Base-by-base conservation (phyloP, 2,888 invertebrate genomes). In the Microdon myrmicae region DNA sequence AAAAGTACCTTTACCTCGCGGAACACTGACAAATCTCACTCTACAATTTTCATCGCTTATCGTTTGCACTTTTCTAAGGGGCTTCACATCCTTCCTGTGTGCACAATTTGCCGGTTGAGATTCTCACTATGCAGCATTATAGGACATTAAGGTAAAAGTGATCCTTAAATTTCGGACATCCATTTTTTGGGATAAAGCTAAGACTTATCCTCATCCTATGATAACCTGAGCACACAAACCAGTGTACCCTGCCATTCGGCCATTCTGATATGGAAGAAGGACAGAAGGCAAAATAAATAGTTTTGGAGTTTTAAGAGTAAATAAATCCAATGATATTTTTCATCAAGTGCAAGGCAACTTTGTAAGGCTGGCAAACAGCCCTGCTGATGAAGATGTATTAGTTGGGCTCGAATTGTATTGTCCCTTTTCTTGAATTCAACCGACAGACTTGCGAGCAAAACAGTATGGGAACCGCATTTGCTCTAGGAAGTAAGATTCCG, bases 141-240 rank as follows among this genome's bases (percentile, higher is more conserved):
- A 41, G 49, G 39, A 64, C 47, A 58, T 64, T 58, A 64, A 47
- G 64, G 64, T 58, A 64, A 58, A 51, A 64, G 64, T 51, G 51
- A 58, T 64, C 41, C 64, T 64, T 64, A 58, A 64, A 64, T 64
- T 64, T 64, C 58, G 58, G 64, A 64, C 64, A 64, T 64, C 37
- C 58, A 64, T 64, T 64, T 64, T 64, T 64, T 51, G 64, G 64
- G 64, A 64, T 64, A 64, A 64, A 47, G 45, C 58, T 16, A 56
- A 58, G 64, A 64, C 58, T 64, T 64, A 64, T 64, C 47, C 58
- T 32, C 43, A 51, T 47, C 58, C 58, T 41, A 64, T 58, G 64
- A 64, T 64, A 64, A 58, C 64, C 49, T 51, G 38, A 32, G 35
- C 37, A 49, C 49, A 25, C 41, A 25, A 13, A 25, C 34, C 17